These are phyloP conservation scores for Leptura quadrifasciata DNA, from an alignment of 2,888 invertebrate genomes.

Conservation along the genomic window DNA sequence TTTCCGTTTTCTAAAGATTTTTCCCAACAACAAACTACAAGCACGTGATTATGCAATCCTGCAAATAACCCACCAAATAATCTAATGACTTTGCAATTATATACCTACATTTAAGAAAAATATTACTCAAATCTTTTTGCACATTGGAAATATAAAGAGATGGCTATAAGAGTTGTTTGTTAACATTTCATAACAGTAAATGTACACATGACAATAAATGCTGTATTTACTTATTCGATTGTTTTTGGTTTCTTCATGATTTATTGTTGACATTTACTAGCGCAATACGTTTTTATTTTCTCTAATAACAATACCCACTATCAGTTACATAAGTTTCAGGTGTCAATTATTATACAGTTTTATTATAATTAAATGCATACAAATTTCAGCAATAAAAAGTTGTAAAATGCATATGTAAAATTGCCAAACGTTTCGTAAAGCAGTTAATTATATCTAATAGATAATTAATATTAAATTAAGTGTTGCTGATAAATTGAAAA, in stretches of 20 bases:
- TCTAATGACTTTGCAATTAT: neutral
- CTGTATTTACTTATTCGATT: neutral
- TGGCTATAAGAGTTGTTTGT: neutral
- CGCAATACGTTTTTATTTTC: neutral
- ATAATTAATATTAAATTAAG: neutral
- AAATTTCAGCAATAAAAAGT: neutral
- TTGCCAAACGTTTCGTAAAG: neutral
- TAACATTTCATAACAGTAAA: neutral
- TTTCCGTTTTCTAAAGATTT: no score
- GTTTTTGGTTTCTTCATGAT: neutral
- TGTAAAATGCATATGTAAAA: neutral
- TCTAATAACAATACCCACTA: no score
- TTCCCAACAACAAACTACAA: no score
- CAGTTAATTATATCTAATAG: no score
- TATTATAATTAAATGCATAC: neutral
- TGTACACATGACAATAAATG: neutral
- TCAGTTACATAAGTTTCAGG: no score
- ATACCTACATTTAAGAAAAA: neutral
- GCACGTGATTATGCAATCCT: neutral
- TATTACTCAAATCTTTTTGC: neutral
- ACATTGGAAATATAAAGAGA: neutral
- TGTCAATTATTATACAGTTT: neutral
- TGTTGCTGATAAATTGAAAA: neutral
- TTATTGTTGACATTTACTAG: neutral
- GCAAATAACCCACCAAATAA: neutral